Base-by-base conservation (phyloP, 2,113 vertebrate genomes). In the Gasterosteus aculeatus region DNA sequence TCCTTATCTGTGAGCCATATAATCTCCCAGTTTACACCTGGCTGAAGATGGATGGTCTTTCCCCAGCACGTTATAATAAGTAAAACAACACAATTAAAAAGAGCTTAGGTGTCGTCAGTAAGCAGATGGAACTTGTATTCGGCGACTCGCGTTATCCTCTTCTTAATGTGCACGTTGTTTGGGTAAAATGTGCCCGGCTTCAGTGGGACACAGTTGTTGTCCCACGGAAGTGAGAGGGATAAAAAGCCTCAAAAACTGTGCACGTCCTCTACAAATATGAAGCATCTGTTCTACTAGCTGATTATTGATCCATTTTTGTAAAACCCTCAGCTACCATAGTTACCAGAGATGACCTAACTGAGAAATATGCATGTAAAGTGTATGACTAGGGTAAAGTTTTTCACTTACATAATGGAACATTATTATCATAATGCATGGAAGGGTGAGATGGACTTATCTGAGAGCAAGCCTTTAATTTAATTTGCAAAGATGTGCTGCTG, bases 11-110 rank as follows among this genome's bases (percentile, higher is more conserved):
- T 49, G 47, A 77, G 8, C 69, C 49, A 10, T 66, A 39, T 35
- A 29, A 69, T 78, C 35, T 53, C 2, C 69, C 60, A 41, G 67
- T 35, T 60, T 68, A 57, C n/a, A 49, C 18, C 3, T 16, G 7
- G 59, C 59, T 51, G 22, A 72, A 69, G 49, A 78, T 42, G 46
- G 53, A 57, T 64, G 71, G 12, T 69, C 46, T 75, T 65, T 77
- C 49, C 69, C 51, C n/a, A 12, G 66, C 51, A 58, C 39, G 47
- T 69, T 86, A 60, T 72, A 58, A 61, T 44, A 41, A 68, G 44
- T 53, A 67, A 75, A 80, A 82, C 47, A 54, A 67, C 44, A 19
- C 67, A 51, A 85, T 79, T 75, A 77, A 79, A 80, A 61, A 35
- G 1, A 51, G 69, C 3, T 67, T 49, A 16, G 14, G 56, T 66